These are phyloP conservation scores for Temnothorax longispinosus DNA, from an alignment of 1,140 invertebrate species.

Conservation along the genomic window DNA sequence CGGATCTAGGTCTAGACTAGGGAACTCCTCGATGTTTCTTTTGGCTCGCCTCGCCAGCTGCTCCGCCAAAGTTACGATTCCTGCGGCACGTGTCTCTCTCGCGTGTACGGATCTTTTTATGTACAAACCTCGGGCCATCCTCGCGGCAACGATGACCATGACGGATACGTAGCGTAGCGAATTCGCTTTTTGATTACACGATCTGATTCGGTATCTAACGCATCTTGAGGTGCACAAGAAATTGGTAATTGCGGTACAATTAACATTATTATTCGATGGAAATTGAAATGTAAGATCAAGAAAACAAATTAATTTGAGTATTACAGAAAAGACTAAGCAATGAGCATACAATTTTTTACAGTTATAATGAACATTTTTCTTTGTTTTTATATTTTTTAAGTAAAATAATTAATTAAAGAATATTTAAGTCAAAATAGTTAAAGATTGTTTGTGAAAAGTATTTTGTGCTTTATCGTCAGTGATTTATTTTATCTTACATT, in stretches of 20 bases:
- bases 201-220: background rate
- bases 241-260: background rate
- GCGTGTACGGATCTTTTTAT: slow-evolving; percentile 14
- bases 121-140: background rate
- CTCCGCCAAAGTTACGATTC: slow-evolving; percentile 80
- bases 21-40: slow-evolving; percentile 71
- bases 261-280: background rate
- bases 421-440: slow-evolving; percentile 11
- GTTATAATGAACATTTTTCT: background rate
- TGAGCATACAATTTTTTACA: background rate
- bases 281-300: background rate
- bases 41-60: slow-evolving; percentile 73
- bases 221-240: background rate
- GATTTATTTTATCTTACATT: background rate
- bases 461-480: background rate
- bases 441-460: background rate
- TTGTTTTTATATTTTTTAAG: background rate
- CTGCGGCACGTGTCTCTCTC: slow-evolving; percentile 53
- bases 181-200: background rate
- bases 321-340: background rate
- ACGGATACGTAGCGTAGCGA: background rate
- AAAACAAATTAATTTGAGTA: slow-evolving; percentile 4
- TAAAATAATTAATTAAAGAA: slow-evolving; percentile 24
- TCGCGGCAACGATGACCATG: background rate
- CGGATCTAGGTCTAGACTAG: slow-evolving; percentile 68